A percentile compares a stretch with the other conserved stretches of the same genome.
Conservation (phyloP, 2,797 vertebrate species). For the Myotis daubentonii region DNA sequence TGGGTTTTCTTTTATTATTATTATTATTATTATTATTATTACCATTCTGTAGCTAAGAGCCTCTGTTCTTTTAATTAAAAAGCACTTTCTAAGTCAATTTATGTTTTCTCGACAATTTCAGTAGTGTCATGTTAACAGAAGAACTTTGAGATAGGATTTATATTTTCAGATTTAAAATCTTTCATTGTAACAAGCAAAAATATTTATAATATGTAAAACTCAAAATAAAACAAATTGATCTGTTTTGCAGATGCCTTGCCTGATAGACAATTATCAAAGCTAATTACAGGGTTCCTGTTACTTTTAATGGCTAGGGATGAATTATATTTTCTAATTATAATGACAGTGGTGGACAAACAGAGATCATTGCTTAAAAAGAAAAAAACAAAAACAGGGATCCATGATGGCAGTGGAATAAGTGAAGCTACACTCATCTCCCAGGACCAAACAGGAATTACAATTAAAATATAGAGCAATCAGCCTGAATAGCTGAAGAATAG, state of each 20-base stretch:
- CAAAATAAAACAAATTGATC: slow-evolving; percentile 51
- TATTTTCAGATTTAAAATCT: slow-evolving; percentile 53
- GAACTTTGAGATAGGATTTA: slow-evolving; percentile 58
- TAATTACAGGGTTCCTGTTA: slow-evolving; percentile 40
- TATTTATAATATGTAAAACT: slow-evolving; percentile 38
- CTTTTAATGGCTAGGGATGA: slow-evolving; percentile 48
- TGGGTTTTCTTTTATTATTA: not conserved
- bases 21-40: not conserved
- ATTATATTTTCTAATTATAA: slow-evolving; percentile 70
- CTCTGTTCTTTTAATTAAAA: slow-evolving; percentile 40
- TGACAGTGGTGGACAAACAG: slow-evolving; percentile 66
- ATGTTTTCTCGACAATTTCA: slow-evolving; percentile 7
- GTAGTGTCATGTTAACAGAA: not conserved
- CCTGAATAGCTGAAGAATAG: not conserved
- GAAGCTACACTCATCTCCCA: not conserved
- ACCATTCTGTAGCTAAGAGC: slow-evolving; percentile 14
- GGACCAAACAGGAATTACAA: not conserved
- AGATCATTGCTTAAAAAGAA: slow-evolving; percentile 69
- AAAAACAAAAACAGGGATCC: not conserved
- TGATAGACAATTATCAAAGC: slow-evolving; percentile 61
- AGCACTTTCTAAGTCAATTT: not conserved
- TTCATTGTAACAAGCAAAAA: slow-evolving; percentile 48
- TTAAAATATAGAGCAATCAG: not conserved
- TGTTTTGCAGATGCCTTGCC: slow-evolving; percentile 43
- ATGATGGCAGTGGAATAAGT: not conserved